phyloP scores from a whole-genome alignment of 2,797 vertebrate species.

The Apodemus agrarius region DNA sequence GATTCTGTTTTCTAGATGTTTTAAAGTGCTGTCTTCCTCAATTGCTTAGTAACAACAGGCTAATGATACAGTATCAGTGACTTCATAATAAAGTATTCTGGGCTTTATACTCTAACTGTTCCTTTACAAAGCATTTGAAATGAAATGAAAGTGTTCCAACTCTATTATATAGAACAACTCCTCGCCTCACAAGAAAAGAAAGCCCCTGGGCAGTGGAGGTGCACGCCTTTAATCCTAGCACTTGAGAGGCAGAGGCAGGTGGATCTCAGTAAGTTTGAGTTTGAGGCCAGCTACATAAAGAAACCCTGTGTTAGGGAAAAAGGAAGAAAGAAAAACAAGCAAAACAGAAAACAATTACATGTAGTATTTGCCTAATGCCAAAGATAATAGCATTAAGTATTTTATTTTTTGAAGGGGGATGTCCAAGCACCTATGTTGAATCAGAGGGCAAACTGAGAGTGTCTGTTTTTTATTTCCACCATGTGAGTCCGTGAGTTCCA shows the following conservation, averaged over 20 bases:
- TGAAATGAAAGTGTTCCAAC: conserved; percentile 20
- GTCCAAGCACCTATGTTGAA: background rate
- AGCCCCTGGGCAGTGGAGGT: background rate
- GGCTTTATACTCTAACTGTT: conserved; percentile 46
- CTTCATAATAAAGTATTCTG: conserved; percentile 53
- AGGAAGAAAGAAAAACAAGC: background rate
- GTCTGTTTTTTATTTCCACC: background rate
- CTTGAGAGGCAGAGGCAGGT: background rate
- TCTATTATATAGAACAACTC: background rate
- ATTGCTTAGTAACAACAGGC: conserved; percentile 58
- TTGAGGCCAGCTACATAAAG: background rate
- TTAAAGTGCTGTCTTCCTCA: conserved; percentile 69
- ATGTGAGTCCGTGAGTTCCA: background rate
- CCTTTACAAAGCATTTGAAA: conserved; percentile 36
- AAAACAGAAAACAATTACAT: background rate
- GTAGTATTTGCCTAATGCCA: background rate
- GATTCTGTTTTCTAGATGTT: conserved; percentile 71
- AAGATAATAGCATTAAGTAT: background rate
- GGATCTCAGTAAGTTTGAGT: background rate
- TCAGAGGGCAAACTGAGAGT: background rate
- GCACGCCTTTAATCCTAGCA: background rate
- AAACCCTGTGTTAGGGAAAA: background rate
- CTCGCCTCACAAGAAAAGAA: background rate
- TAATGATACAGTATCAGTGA: conserved; percentile 51
- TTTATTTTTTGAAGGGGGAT: background rate